Evolutionary conservation across 2,888 invertebrate genomes (phyloP), one percentile per base, ranked within the genome.

Genomic region (Deilephila porcellus): DNA sequence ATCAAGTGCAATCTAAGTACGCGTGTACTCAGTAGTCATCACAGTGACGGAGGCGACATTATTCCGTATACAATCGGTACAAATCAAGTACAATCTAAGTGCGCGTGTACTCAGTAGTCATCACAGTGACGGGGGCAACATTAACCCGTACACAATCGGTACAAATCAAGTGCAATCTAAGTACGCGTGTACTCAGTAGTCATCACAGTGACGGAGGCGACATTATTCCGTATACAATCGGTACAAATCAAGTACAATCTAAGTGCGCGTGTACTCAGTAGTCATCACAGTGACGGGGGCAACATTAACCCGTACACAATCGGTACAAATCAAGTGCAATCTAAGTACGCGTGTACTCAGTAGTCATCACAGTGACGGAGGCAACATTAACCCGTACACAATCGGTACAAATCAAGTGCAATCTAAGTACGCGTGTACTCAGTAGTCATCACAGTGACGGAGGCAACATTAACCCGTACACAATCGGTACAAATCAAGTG

Each of bases 381-480:
- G 3, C 7, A 8, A 59, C 20, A 59, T 1, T 45, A 60, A 45
- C 14, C 60, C 60, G 11, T 20, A 37, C 3, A 60, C 11, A 25
- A 25, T 25, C n/a, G n/a, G 60, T 60, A 60, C 60, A 60, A 45
- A 20, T 20, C 7, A 5, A 64, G 64, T 64, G 20, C 37, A 64
- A 20, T 11, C 14, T 64, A 2, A 11, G 37, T 64, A 45, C 45
- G 14, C 4, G 64, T 37, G 59, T 25, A 98, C 99, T n/a, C n/a
- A n/a, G n/a, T n/a, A n/a, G n/a, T 98, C 95, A 99, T 99, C 97
- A 99, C 99, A 95, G 99, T 99, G 94, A 99, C 99, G 77, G 99
- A 7, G 8, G 3, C 7, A 8, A 59, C 20, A 59, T 1, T 45
- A 60, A 45, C 14, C 60, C 60, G 11, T 20, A 37, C 3, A 60